These are phyloP conservation scores for Paracanthobrama guichenoti DNA, from an alignment of 2,113 vertebrate species.

Conservation along the genomic window DNA sequence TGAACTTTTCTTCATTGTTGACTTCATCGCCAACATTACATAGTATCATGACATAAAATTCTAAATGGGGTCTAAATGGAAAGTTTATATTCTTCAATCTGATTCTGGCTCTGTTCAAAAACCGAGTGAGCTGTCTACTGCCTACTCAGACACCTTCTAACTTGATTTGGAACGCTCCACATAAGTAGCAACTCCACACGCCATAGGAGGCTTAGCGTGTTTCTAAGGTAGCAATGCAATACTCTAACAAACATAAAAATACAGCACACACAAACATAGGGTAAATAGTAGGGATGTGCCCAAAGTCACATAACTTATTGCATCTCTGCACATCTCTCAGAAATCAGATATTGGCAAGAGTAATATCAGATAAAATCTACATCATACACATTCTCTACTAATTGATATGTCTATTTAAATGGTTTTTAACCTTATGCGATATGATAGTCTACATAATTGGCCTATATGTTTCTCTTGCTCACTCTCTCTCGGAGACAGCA, in stretches of 20 bases:
- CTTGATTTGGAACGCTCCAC: not conserved
- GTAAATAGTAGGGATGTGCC: no score
- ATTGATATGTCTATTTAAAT: no score
- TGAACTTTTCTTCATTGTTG: not conserved
- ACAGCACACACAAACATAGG: no score
- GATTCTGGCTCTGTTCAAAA: not conserved
- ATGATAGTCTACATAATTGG: no score
- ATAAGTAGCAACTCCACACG: not conserved
- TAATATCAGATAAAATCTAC: no score
- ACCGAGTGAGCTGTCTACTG: not conserved
- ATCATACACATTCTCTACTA: no score
- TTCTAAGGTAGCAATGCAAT: not conserved
- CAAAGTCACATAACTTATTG: no score
- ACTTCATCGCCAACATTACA: not conserved
- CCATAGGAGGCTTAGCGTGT: not conserved
- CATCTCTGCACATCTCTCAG: no score
- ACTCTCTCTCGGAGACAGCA: no score
- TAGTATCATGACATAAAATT: constrained; percentile 3
- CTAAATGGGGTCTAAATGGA: not conserved
- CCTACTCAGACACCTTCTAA: not conserved
- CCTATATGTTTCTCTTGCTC: no score
- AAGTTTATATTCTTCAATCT: not conserved
- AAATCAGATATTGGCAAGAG: no score
- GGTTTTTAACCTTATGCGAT: no score
- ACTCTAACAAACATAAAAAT: not conserved